A percentile compares a stretch with the other conserved stretches of the same genome.
phyloP scores from a whole-genome alignment of 2,888 invertebrate genomes.

The Dichetophora obliterata region DNA sequence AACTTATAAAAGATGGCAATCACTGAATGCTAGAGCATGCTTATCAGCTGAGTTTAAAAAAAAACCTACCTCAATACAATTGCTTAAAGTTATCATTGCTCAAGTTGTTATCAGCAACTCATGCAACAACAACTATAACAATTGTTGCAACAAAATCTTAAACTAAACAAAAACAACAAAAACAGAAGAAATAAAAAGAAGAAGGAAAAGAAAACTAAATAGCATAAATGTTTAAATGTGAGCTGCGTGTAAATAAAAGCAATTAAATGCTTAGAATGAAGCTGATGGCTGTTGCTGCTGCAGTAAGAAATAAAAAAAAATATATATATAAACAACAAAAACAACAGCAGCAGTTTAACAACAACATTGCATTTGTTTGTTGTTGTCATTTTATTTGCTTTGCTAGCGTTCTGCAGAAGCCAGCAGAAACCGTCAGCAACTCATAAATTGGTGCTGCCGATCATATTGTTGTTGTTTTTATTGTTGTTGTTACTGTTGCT shows the following conservation, averaged over 20 bases:
- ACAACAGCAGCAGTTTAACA: neutral
- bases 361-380: neutral
- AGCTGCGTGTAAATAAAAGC: too few relatives aligned
- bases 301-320: neutral
- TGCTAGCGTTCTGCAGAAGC: too few relatives aligned
- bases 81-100: neutral
- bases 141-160: neutral
- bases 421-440: neutral
- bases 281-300: neutral
- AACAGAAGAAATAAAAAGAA: too few relatives aligned
- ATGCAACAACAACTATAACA: neutral
- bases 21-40: neutral
- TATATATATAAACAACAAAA: neutral
- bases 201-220: neutral
- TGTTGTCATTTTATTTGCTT: too few relatives aligned
- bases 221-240: too few relatives aligned
- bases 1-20: neutral
- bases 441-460: neutral
- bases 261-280: neutral
- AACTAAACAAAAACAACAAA: neutral
- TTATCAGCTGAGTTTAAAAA: neutral
- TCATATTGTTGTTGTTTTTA: slow-evolving; percentile 16
- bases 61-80: neutral
- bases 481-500: slow-evolving; percentile 28
- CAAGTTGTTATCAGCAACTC: slow-evolving; percentile 2